Percentiles rank a stretch among this genome's conserved stretches.
Evolutionary conservation across 2,113 vertebrate genomes (phyloP).

Genomic region (Xenopus tropicalis): DNA sequence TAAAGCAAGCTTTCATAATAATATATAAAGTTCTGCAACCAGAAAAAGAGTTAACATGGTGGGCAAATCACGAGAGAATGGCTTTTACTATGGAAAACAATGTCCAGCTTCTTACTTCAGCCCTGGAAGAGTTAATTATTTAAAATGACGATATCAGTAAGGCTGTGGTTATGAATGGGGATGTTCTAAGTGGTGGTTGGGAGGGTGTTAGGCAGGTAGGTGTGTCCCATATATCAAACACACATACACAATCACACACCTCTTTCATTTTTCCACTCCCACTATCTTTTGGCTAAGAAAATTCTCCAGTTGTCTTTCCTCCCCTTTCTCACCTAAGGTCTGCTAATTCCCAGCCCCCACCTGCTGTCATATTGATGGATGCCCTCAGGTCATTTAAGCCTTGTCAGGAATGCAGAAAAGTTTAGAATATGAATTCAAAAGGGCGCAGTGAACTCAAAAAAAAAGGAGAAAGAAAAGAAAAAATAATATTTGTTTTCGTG

Average conservation of each 20-base stretch:
- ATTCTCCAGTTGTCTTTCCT: not conserved
- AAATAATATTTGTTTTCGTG: too few relatives aligned
- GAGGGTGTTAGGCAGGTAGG: slow-evolving; percentile 5
- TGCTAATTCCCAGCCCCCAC: slow-evolving; percentile 30
- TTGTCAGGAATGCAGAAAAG: slow-evolving; percentile 44
- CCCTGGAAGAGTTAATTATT: slow-evolving; percentile 31
- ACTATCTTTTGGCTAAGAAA: slow-evolving; percentile 3
- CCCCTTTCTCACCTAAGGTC: slow-evolving; percentile 20
- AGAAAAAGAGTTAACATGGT: too few relatives aligned
- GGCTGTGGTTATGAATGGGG: slow-evolving; percentile 30
- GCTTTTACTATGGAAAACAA: slow-evolving; percentile 2
- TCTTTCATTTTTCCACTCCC: slow-evolving; percentile 29
- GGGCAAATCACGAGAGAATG: too few relatives aligned
- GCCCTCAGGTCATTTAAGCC: slow-evolving; percentile 14
- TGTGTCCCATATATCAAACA: not conserved
- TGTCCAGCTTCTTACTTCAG: not conserved
- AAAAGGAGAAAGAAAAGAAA: too few relatives aligned
- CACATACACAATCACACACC: slow-evolving; percentile 9
- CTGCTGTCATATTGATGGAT: slow-evolving; percentile 45
- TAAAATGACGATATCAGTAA: slow-evolving; percentile 26
- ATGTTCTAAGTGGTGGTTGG: slow-evolving; percentile 15
- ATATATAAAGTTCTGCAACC: not conserved
- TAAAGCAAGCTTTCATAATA: not conserved
- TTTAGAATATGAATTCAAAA: slow-evolving; percentile 28
- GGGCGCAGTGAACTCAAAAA: not conserved